These are phyloP conservation scores for Tretioscincus oriximinensis DNA, from an alignment of 2,113 vertebrate genomes.

Conservation along the genomic window DNA sequence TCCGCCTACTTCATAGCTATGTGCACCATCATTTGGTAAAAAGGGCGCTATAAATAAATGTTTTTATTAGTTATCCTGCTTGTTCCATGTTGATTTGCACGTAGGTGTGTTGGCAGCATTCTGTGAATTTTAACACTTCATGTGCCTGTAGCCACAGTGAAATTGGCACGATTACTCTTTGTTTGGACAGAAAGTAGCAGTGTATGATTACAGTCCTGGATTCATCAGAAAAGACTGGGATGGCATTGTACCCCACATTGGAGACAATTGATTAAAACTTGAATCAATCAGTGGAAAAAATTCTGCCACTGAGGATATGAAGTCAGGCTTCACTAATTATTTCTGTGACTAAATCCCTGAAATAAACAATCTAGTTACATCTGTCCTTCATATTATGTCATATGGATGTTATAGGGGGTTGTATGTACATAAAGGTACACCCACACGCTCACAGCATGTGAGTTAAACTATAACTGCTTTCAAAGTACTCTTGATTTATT, in stretches of 20 bases:
- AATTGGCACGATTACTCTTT: too few relatives aligned
- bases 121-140: too few relatives aligned
- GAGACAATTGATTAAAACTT: background rate
- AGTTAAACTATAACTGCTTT: background rate
- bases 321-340: background rate
- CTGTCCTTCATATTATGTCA: background rate
- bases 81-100: too few relatives aligned
- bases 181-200: too few relatives aligned
- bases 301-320: background rate
- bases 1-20: too few relatives aligned
- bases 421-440: background rate
- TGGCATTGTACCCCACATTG: background rate
- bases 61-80: too few relatives aligned
- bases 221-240: background rate
- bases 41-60: too few relatives aligned
- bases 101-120: too few relatives aligned
- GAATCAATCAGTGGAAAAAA: background rate
- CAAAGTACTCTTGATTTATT: background rate
- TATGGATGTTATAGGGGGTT: background rate
- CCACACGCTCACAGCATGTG: background rate
- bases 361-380: background rate
- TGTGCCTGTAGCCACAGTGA: too few relatives aligned
- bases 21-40: too few relatives aligned
- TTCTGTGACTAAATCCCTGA: background rate
- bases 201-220: background rate